A percentile compares a stretch with the other conserved stretches of the same genome.
Conservation (phyloP, 2,797 vertebrate species). For the Danio kyathit region DNA sequence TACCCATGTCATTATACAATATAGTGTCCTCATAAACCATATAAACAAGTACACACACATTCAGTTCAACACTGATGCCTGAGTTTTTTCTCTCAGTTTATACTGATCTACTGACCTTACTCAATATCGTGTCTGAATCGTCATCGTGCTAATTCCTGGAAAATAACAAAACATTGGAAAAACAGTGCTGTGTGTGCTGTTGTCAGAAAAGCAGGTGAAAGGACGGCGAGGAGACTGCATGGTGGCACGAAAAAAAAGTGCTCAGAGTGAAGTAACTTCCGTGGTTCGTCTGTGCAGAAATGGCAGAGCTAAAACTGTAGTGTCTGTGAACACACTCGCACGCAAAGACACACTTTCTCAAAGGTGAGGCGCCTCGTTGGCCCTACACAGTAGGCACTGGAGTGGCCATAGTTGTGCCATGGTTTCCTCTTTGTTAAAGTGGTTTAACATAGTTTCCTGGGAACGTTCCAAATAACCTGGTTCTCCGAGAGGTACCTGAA, state of each 20-base stretch:
- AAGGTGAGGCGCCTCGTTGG: slow-evolving; percentile 47
- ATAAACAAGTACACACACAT: neutral
- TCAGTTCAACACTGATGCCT: slow-evolving; percentile 28
- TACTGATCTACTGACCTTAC: slow-evolving; percentile 34
- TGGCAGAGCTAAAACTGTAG: slow-evolving; percentile 78
- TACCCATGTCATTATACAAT: too few species aligned
- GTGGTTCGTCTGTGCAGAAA: slow-evolving; percentile 62
- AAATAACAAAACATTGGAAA: slow-evolving; percentile 6
- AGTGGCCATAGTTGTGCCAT: slow-evolving; percentile 59
- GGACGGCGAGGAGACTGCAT: slow-evolving; percentile 2
- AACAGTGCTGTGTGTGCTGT: neutral
- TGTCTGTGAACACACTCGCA: slow-evolving; percentile 57
- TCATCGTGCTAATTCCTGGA: neutral
- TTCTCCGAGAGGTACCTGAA: slow-evolving; percentile 95
- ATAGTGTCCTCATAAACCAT: too few species aligned
- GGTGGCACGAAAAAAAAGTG: slow-evolving; percentile 37
- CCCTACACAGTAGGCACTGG: slow-evolving; percentile 50
- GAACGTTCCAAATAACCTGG: slow-evolving; percentile 98
- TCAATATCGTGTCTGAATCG: neutral
- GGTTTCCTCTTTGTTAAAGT: slow-evolving; percentile 81
- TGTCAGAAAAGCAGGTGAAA: slow-evolving; percentile 5
- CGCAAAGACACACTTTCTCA: slow-evolving; percentile 34
- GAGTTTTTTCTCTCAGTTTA: slow-evolving; percentile 16
- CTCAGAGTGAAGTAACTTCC: slow-evolving; percentile 14
- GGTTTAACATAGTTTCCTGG: slow-evolving; percentile 99